These are phyloP conservation scores for Helicorthomorpha holstii DNA, from an alignment of 1,140 invertebrate genomes.

Conservation along the genomic window DNA sequence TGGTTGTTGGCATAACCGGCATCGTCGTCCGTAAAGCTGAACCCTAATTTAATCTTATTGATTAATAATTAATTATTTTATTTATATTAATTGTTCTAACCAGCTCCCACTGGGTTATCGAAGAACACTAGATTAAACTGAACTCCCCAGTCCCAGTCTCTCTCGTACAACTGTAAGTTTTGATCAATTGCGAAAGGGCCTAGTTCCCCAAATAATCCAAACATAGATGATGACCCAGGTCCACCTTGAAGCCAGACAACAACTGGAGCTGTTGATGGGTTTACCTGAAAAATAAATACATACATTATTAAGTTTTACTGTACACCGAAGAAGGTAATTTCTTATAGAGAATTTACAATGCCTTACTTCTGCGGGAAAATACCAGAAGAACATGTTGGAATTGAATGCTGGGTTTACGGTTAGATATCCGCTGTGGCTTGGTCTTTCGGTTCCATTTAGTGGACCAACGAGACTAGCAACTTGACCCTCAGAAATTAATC, in stretches of 20 bases:
- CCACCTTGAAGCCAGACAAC: constrained; percentile 72
- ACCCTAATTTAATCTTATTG: no score
- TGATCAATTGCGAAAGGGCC: neutral
- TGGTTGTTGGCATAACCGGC: constrained; percentile 23
- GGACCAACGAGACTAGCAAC: neutral
- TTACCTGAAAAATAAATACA: no score
- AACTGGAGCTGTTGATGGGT: constrained; percentile 41
- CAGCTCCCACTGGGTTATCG: neutral
- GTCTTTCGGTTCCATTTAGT: constrained; percentile 17
- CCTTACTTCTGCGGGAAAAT: constrained; percentile 51
- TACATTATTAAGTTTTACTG: no score
- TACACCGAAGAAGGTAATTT: no score
- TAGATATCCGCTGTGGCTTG: constrained; percentile 46
- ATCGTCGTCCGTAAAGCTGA: constrained; percentile 10
- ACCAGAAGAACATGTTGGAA: constrained; percentile 79
- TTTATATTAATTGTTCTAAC: no score
- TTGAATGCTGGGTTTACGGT: constrained; percentile 56
- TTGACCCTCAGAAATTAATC: constrained; percentile 33
- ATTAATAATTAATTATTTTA: no score
- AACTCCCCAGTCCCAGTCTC: neutral
- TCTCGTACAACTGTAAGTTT: neutral
- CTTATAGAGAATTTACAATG: no score
- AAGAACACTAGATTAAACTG: neutral
- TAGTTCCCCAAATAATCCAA: neutral
- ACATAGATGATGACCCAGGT: constrained; percentile 50